Evolutionary conservation across 1,140 invertebrate species (phyloP).

Genomic region (Steinernema khuongi): DNA sequence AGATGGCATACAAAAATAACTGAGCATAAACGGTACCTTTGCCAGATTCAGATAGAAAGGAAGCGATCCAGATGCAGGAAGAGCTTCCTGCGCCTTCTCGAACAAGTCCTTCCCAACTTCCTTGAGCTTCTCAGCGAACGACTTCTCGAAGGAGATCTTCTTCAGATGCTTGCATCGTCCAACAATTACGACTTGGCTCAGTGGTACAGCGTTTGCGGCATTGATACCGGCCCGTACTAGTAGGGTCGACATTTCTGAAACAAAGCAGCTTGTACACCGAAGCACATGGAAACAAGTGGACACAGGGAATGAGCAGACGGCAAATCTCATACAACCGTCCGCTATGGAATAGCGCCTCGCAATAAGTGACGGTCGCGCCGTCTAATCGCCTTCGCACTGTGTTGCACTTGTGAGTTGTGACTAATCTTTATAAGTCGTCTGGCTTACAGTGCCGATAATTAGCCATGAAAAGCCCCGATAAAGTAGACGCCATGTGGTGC

Average conservation of each 20-base stretch:
- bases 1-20: constrained; percentile 19
- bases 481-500: neutral
- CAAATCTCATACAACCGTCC: neutral
- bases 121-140: constrained; percentile 23
- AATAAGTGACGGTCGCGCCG: neutral
- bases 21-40: constrained; percentile 38
- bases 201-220: neutral
- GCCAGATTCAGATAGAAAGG: constrained; percentile 49
- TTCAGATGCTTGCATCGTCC: constrained; percentile 35
- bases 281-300: neutral
- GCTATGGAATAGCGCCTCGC: neutral
- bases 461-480: neutral
- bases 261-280: too few species aligned
- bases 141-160: constrained; percentile 25
- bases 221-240: neutral
- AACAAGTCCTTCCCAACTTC: constrained; percentile 31
- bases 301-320: neutral
- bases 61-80: constrained; percentile 30
- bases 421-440: constrained; percentile 1
- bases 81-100: constrained; percentile 19
- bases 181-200: constrained; percentile 30
- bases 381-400: neutral
- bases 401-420: too few species aligned
- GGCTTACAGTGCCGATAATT: neutral
- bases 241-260: neutral